A percentile compares a stretch with the other conserved stretches of the same genome.
Conservation (phyloP, 2,888 invertebrate species). For the Cryptus viduatorius region DNA sequence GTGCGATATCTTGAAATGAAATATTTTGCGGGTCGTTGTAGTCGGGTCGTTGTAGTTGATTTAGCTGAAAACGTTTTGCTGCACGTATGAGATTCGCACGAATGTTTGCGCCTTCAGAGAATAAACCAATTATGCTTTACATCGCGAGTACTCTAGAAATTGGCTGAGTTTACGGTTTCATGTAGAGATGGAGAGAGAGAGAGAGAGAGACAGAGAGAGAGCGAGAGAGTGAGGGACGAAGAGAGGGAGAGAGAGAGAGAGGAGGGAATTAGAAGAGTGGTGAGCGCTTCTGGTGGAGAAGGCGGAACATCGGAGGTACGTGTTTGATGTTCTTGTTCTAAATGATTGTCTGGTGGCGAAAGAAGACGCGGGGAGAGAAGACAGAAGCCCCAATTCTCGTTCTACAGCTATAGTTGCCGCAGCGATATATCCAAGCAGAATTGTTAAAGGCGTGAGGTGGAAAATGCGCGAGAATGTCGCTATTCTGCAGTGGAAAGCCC, state of each 20-base stretch:
- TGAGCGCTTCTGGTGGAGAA: background rate
- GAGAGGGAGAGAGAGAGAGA: background rate
- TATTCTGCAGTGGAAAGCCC: background rate
- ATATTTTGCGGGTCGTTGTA: no score
- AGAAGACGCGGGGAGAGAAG: background rate
- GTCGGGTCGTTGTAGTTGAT: no score
- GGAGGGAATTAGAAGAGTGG: background rate
- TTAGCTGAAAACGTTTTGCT: no score
- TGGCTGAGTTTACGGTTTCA: background rate
- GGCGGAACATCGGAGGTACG: conserved; percentile 21
- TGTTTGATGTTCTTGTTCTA: conserved; percentile 21
- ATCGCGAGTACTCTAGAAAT: background rate
- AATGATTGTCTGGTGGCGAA: conserved; percentile 35
- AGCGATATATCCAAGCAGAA: background rate
- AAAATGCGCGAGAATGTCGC: conserved; percentile 12
- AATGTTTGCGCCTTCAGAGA: background rate
- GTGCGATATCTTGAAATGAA: no score
- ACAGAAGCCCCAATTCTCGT: conserved; percentile 6
- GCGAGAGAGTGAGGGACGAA: background rate
- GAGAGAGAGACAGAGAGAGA: background rate
- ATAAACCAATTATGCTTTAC: conserved; percentile 22
- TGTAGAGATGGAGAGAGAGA: background rate
- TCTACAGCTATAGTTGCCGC: background rate
- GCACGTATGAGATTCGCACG: no score
- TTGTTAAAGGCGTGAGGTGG: background rate